Percentiles rank a stretch among this genome's conserved stretches.
phyloP scores from a whole-genome alignment of 1,140 invertebrate species.

The Cecropterus lyciades region DNA sequence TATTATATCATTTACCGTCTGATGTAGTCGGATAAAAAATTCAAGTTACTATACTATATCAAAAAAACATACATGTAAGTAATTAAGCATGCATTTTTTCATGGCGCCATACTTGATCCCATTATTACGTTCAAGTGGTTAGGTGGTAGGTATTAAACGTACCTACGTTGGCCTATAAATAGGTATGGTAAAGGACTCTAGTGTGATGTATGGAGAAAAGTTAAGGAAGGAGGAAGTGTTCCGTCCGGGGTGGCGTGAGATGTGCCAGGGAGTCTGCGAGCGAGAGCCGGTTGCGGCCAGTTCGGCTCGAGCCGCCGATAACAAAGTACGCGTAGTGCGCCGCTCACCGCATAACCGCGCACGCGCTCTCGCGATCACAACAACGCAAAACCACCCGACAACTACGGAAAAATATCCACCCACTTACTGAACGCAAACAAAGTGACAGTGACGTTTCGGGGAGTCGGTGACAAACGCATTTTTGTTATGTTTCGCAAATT shows the following conservation, averaged over 20 bases:
- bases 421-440: slow-evolving; percentile 54
- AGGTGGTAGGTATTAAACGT: too few species aligned
- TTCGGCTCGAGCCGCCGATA: slow-evolving; percentile 90
- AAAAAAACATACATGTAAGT: too few species aligned
- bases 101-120: too few species aligned
- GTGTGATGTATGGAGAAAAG: neutral
- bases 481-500: slow-evolving; percentile 57
- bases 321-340: slow-evolving; percentile 81
- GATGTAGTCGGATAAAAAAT: too few species aligned
- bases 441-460: slow-evolving; percentile 78
- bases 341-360: slow-evolving; percentile 83
- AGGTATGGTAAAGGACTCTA: neutral
- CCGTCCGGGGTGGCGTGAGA: slow-evolving; percentile 45
- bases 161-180: neutral
- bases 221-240: slow-evolving; percentile 49
- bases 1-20: too few species aligned
- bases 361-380: slow-evolving; percentile 91
- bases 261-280: slow-evolving; percentile 44
- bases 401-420: slow-evolving; percentile 58
- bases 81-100: too few species aligned
- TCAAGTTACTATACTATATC: too few species aligned
- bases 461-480: slow-evolving; percentile 58
- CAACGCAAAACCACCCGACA: slow-evolving; percentile 76
- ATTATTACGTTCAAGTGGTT: too few species aligned
- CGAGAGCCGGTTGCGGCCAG: slow-evolving; percentile 80